Percentiles rank a stretch among this genome's conserved stretches.
These are phyloP conservation scores for Hippocampus comes DNA, from an alignment of 2,113 vertebrate species.

Conservation along the genomic window DNA sequence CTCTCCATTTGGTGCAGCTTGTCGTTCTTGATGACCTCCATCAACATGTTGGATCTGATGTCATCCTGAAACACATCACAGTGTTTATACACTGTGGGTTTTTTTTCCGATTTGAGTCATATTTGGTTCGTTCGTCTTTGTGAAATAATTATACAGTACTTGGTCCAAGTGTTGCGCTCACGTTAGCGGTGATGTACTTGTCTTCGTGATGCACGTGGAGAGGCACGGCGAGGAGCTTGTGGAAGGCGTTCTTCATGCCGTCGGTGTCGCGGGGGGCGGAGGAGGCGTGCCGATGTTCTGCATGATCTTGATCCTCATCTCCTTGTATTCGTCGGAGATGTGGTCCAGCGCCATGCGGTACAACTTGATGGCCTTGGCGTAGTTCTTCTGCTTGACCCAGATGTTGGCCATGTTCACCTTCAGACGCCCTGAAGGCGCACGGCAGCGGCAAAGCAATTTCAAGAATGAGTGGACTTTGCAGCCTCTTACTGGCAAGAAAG, in stretches of 20 bases:
- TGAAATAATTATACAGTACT: too few species aligned
- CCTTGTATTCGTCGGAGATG: conserved; percentile 86
- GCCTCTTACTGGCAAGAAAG: neutral
- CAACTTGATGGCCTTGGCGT: conserved; percentile 93
- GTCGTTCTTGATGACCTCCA: conserved; percentile 96
- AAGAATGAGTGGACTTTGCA: neutral
- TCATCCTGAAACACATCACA: conserved; percentile 78
- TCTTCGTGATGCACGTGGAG: conserved; percentile 88
- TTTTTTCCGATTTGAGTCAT: too few species aligned
- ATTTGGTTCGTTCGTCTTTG: too few species aligned
- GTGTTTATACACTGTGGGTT: too few species aligned
- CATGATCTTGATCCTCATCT: conserved; percentile 97
- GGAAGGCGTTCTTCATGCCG: conserved; percentile 94
- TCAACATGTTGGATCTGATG: conserved; percentile 80
- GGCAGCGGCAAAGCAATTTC: neutral
- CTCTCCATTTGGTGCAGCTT: conserved; percentile 87
- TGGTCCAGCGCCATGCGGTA: conserved; percentile 98
- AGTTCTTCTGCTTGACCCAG: conserved; percentile 93
- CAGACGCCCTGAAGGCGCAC: conserved; percentile 75
- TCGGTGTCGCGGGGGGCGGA: conserved; percentile 84
- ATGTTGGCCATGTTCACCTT: conserved; percentile 99
- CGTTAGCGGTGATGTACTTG: conserved; percentile 84
- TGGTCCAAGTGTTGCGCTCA: conserved; percentile 60
- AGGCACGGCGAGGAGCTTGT: conserved; percentile 88
- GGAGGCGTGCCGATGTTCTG: conserved; percentile 94